Conservation (phyloP, 2,113 vertebrate genomes). For the Meleagris gallopavo region DNA sequence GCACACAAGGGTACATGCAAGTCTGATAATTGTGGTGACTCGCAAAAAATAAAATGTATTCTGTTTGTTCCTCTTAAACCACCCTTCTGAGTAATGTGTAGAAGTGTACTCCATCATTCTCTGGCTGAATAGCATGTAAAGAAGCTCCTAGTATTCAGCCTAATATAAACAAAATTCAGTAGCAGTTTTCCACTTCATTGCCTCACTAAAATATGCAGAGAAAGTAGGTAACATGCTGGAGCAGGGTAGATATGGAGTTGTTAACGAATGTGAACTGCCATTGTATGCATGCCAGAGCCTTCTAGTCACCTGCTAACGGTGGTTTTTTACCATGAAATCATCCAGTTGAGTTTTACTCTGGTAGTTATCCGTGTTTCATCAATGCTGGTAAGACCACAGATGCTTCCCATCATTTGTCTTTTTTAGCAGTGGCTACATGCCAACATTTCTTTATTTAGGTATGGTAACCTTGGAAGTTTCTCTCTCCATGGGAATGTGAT, state of each 20-base stretch:
- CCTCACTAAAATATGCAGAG: not conserved
- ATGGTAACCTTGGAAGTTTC: conserved; percentile 22
- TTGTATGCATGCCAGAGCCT: not conserved
- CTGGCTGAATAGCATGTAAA: not conserved
- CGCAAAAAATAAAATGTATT: not conserved
- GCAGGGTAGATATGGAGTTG: not conserved
- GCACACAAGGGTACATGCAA: not conserved
- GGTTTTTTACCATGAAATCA: not conserved
- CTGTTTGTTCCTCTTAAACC: not conserved
- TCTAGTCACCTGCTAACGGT: not conserved
- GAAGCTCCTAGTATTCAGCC: not conserved
- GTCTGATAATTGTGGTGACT: not conserved
- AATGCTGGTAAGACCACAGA: not conserved
- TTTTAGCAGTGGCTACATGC: conserved; percentile 12
- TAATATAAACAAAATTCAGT: not conserved
- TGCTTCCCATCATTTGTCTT: not conserved
- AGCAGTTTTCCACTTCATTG: not conserved
- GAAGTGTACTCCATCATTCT: not conserved
- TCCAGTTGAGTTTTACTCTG: not conserved
- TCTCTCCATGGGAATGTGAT: not conserved
- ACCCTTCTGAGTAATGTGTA: not conserved
- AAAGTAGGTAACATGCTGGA: not conserved
- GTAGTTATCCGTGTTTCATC: not conserved
- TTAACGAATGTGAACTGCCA: not conserved
- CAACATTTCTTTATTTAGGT: not conserved